A percentile compares a stretch with the other conserved stretches of the same genome.
Conservation (phyloP, 1,140 invertebrate species). For the Dreissena polymorpha region DNA sequence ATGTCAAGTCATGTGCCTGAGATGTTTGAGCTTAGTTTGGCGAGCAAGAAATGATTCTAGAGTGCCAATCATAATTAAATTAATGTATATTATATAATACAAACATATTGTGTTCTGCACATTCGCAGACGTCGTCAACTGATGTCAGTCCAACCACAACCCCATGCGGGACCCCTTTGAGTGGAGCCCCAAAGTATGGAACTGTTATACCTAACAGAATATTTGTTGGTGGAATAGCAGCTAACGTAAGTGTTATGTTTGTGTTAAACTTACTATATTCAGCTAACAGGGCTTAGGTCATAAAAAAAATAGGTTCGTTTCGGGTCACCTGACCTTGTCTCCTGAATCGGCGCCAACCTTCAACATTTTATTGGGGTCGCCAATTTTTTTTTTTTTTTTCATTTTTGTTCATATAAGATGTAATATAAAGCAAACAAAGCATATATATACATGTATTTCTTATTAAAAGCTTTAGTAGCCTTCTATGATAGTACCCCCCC, state of each 20-base stretch:
- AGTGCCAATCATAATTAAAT: neutral
- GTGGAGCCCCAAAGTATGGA: conserved; percentile 81
- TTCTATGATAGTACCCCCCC: no score
- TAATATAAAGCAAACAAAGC: no score
- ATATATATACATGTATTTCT: no score
- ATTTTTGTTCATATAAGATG: no score
- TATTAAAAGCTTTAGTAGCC: no score
- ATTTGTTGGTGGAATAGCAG: conserved; percentile 96
- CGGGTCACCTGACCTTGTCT: no score
- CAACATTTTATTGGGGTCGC: no score
- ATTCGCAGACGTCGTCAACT: conserved; percentile 73
- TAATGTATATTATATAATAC: neutral
- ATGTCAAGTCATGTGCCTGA: neutral
- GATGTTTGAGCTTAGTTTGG: neutral
- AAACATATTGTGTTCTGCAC: no score
- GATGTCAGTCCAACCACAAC: conserved; percentile 76
- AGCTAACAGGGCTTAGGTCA: no score
- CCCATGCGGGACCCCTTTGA: conserved; percentile 71
- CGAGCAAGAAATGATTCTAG: neutral
- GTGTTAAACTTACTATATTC: neutral
- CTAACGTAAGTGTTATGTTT: conserved; percentile 79
- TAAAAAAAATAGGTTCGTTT: no score
- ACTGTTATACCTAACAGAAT: conserved; percentile 93
- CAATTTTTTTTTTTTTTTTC: no score
- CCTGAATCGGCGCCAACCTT: no score